Conservation (phyloP, 2,113 vertebrate species). For the Microcebus lehilahytsara region DNA sequence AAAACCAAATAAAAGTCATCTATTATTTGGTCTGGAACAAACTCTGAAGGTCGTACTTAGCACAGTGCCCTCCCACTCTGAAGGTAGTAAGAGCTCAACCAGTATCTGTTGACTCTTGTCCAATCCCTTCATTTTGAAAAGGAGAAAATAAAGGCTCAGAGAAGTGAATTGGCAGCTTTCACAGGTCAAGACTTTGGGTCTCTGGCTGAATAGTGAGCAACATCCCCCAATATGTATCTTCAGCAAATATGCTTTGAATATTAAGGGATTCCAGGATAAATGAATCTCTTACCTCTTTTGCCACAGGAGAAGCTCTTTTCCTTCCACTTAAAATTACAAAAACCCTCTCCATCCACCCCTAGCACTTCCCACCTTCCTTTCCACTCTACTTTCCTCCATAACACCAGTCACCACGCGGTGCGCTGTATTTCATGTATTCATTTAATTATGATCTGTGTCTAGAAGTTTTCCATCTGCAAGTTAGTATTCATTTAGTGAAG, state of each 20-base stretch:
- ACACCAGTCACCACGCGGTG: not conserved
- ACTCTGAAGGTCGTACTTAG: not conserved
- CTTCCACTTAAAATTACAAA: not conserved
- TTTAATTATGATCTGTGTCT: not conserved
- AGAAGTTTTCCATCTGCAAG: not conserved
- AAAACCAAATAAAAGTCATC: not conserved
- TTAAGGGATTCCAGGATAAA: not conserved
- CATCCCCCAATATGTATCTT: not conserved
- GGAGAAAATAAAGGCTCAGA: not conserved
- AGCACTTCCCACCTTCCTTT: not conserved
- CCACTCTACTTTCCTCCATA: not conserved
- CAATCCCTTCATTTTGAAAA: not conserved
- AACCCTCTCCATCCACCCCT: rapidly evolving
- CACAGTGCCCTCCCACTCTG: not conserved
- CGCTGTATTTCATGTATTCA: not conserved
- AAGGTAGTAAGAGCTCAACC: not conserved
- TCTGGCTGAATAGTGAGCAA: not conserved
- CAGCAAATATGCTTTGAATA: not conserved
- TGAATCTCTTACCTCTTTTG: not conserved
- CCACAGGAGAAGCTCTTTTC: not conserved
- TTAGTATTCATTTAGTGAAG: not conserved
- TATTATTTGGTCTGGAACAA: not conserved
- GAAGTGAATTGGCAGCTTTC: not conserved
- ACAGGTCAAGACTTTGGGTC: not conserved
- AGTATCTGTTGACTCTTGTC: not conserved